A percentile compares a stretch with the other conserved stretches of the same genome.
Evolutionary conservation across 1,140 invertebrate species (phyloP).

Genomic region (Lepidurus apus): DNA sequence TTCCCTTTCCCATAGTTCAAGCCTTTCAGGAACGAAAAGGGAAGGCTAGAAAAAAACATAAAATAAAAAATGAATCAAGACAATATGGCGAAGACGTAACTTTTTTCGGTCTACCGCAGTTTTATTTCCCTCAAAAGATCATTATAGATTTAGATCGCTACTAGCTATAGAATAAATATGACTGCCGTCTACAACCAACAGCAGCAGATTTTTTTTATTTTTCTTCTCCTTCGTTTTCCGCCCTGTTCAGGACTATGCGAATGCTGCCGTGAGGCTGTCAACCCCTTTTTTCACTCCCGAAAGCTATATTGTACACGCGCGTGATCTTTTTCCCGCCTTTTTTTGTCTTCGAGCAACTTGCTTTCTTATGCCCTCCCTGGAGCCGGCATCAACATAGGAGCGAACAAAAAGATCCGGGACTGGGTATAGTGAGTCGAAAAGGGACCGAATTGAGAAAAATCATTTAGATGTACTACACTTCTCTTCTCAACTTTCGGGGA

Average conservation of each 20-base stretch:
- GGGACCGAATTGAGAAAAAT: background rate
- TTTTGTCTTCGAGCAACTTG: background rate
- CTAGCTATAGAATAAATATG: too few species aligned
- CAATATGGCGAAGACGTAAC: background rate
- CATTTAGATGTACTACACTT: background rate
- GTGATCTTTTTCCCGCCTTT: background rate
- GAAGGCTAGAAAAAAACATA: background rate
- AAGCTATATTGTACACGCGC: background rate
- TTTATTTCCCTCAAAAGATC: too few species aligned
- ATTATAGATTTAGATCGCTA: too few species aligned
- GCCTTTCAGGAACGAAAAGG: background rate
- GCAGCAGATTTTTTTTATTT: background rate
- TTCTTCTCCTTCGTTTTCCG: background rate
- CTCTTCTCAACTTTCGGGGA: background rate
- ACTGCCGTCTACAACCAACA: background rate
- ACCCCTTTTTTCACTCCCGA: background rate
- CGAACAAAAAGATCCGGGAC: background rate
- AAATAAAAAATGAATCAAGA: background rate
- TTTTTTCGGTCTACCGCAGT: background rate
- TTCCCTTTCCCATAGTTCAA: background rate
- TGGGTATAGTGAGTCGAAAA: slow-evolving; percentile 1
- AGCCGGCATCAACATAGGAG: background rate
- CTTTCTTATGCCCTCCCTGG: slow-evolving; percentile 4
- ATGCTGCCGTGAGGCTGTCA: background rate
- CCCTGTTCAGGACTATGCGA: background rate